A percentile compares a stretch with the other conserved stretches of the same genome.
Evolutionary conservation across 2,888 invertebrate genomes (phyloP).

Genomic region (Drosophila stalkeri): DNA sequence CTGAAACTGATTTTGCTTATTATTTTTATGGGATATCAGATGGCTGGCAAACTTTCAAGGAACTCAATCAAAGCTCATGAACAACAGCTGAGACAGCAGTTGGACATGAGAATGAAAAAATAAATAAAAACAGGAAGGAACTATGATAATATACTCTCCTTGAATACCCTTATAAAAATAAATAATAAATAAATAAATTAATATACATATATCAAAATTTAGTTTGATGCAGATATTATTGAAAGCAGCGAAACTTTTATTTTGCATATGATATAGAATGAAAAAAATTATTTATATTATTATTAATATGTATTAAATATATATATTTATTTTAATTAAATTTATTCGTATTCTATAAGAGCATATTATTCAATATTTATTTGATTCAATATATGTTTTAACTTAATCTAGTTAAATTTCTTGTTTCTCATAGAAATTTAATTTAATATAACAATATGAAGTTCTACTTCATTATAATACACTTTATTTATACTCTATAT

Average conservation of each 20-base stretch:
- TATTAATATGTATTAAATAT: background rate
- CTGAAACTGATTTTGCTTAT: slow-evolving; percentile 50
- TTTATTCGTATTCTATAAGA: no score
- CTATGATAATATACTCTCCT: background rate
- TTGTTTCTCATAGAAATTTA: background rate
- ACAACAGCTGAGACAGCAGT: slow-evolving; percentile 57
- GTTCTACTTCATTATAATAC: slow-evolving; percentile 28
- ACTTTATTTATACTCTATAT: slow-evolving; percentile 27
- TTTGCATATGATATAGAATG: no score
- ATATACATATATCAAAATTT: background rate
- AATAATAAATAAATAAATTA: background rate
- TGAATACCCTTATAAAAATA: background rate
- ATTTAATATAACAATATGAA: slow-evolving; percentile 23
- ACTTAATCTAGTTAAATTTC: no score
- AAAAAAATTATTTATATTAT: no score
- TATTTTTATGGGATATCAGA: slow-evolving; percentile 37
- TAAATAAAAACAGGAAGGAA: slow-evolving; percentile 4
- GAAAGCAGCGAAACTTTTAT: background rate
- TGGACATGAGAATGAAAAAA: slow-evolving; percentile 19
- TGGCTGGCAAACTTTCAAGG: slow-evolving; percentile 45
- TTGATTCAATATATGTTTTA: no score
- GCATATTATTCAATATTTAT: no score
- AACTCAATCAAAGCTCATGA: slow-evolving; percentile 42
- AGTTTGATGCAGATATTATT: background rate
- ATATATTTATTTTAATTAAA: background rate